Base-by-base conservation (phyloP, 2,888 invertebrate genomes). In the Volucella zonaria region DNA sequence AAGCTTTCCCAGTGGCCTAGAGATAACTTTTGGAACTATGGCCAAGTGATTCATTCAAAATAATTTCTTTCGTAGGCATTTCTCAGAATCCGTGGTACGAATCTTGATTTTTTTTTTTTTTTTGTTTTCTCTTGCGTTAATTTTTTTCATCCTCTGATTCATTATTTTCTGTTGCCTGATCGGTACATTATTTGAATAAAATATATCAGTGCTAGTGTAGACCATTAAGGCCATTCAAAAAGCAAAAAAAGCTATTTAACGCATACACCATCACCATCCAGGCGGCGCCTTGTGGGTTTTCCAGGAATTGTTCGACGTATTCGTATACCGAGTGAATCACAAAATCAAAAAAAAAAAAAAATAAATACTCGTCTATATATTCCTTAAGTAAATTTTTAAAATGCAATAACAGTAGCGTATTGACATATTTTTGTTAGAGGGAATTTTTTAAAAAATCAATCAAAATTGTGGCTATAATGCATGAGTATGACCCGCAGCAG, bases 401-500 rank as follows among this genome's bases (percentile, higher is more conserved):
- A 83, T 79, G 82, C 51, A 73, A 61, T 79, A 78, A 68, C 59
- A 67, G 38, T 43, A 71, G 52, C 70, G 42, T 56, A 47, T 49
- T 76, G 61, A 67, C 18, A 42, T 49, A 38, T 68, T 52, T 70
- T 74, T 71, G 61, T 68, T 47, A 52, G 52, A 58, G 31, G 45
- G 52, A 76, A 75, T 59, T 73, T 73, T 15, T 23, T 40, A 12
- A 76, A 70, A 83, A 82, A 71, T 6, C 31, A 64, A 76, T 62
- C 76, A 78, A 86, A 85, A 78, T 76, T 87, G 67, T 79, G 86
- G 87, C 88, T 88, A 89, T 87, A 88, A 88, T 88, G 88, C 88
- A 87, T 68, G 77, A 88, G 85, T 87, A 91, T 88, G 89, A 90
- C 88, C 87, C 87, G 3, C 70, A 56, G 74, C 59, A 86, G 70